Evolutionary conservation across 2,888 invertebrate species (phyloP).

Genomic region (Catocala fraxini): DNA sequence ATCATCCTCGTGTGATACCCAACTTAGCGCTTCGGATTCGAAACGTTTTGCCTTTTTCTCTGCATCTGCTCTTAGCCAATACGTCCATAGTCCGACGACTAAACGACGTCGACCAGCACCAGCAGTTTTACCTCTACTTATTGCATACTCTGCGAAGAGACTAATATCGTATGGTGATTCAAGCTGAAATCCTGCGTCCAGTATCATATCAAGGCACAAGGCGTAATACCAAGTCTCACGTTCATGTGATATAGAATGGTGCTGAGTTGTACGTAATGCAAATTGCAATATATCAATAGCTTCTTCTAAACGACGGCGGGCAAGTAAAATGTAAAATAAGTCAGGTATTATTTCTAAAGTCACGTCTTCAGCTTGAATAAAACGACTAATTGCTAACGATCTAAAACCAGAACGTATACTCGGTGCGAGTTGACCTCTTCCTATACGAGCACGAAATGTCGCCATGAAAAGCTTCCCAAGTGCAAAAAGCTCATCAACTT

Average conservation of each 20-base stretch:
- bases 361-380: conserved; percentile 74
- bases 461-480: conserved; percentile 78
- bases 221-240: conserved; percentile 87
- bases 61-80: conserved; percentile 73
- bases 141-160: conserved; percentile 71
- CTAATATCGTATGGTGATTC: conserved; percentile 81
- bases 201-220: conserved; percentile 85
- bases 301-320: conserved; percentile 80
- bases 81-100: conserved; percentile 76
- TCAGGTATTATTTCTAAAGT: conserved; percentile 79
- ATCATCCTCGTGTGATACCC: conserved; percentile 64
- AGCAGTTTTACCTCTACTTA: conserved; percentile 60
- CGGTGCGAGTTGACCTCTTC: conserved; percentile 66
- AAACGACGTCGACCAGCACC: conserved; percentile 70
- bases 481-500: conserved; percentile 77
- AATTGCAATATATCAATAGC: conserved; percentile 80
- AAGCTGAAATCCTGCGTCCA: conserved; percentile 87
- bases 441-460: conserved; percentile 76
- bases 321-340: conserved; percentile 75
- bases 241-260: conserved; percentile 56
- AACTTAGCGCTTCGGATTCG: conserved; percentile 75
- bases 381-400: conserved; percentile 75
- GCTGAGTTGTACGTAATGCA: conserved; percentile 61
- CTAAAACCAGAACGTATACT: conserved; percentile 77
- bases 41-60: conserved; percentile 74